phyloP scores from a whole-genome alignment of 35 echinoderm and acorn worm genomes.

The Apostichopus parvimensis region DNA sequence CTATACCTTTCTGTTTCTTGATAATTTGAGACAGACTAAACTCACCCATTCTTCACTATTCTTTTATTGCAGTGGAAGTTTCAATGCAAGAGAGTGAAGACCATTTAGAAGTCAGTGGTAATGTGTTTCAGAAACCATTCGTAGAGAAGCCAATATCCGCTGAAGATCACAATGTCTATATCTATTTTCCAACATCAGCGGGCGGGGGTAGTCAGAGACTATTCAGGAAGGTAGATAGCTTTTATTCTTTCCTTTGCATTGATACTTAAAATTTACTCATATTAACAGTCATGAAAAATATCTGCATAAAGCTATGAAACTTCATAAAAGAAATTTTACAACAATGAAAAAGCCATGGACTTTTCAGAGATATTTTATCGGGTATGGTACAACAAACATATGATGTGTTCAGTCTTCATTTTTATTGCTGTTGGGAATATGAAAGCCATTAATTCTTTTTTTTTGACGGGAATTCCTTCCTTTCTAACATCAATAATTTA shows the following conservation, averaged over 20 bases:
- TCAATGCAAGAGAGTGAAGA: constrained; percentile 68
- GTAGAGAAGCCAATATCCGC: constrained; percentile 96
- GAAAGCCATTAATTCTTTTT: no score
- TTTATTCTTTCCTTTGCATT: not conserved
- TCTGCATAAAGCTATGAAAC: not conserved
- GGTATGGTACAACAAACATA: no score
- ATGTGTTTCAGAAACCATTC: constrained; percentile 90
- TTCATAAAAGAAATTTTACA: no score
- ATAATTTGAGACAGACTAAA: no score
- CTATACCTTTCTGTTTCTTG: no score
- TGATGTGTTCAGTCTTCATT: no score
- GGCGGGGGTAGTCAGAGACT: constrained; percentile 97
- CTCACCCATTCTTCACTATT: not conserved
- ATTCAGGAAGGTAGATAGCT: constrained; percentile 77
- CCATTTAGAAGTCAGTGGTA: constrained; percentile 79
- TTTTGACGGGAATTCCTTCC: no score
- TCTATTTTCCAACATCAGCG: constrained; percentile 89
- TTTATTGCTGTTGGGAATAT: no score
- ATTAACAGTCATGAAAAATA: not conserved
- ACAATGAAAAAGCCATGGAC: no score
- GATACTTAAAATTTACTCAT: no score
- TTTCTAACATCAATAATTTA: no score
- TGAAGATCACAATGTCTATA: constrained; percentile 97
- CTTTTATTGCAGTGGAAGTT: not conserved
- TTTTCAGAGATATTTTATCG: no score